These are phyloP conservation scores for Chrysotoxum bicinctum DNA, from an alignment of 2,888 invertebrate species.

Conservation along the genomic window DNA sequence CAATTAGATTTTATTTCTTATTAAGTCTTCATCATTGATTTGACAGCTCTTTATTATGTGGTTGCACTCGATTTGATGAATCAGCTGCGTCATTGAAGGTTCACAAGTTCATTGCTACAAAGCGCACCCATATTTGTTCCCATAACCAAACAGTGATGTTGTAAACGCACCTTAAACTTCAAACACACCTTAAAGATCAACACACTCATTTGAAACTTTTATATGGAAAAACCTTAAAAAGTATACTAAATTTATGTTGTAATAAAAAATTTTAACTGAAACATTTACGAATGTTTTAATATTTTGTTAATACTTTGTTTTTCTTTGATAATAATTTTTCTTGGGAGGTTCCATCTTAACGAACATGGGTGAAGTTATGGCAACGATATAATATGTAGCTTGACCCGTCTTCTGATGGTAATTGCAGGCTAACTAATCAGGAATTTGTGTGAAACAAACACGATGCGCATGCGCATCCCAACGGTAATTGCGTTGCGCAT, in stretches of 20 bases:
- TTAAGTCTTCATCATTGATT: slow-evolving; percentile 30
- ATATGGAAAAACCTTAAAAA: slow-evolving; percentile 8
- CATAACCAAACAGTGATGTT: not conserved
- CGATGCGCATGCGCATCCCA: slow-evolving; percentile 44
- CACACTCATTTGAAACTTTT: slow-evolving; percentile 15
- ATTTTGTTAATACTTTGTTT: not conserved
- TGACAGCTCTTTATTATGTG: slow-evolving; percentile 53
- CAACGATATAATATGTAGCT: slow-evolving; percentile 10
- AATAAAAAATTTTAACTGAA: slow-evolving; percentile 29
- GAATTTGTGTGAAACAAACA: slow-evolving; percentile 32
- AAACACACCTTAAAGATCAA: slow-evolving; percentile 25
- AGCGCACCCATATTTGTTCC: slow-evolving; percentile 13
- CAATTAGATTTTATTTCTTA: not conserved
- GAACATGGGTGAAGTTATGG: slow-evolving; percentile 24
- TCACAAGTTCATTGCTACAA: slow-evolving; percentile 67
- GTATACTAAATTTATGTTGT: slow-evolving; percentile 1
- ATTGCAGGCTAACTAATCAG: slow-evolving; percentile 30
- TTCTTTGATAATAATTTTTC: not conserved
- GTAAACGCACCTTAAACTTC: slow-evolving; percentile 19
- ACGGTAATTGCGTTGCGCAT: slow-evolving; percentile 61
- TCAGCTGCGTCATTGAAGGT: slow-evolving; percentile 41
- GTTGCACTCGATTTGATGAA: slow-evolving; percentile 40
- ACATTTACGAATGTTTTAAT: slow-evolving; percentile 8
- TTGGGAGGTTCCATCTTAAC: not conserved
- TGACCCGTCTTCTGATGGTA: slow-evolving; percentile 38